These are phyloP conservation scores for Motacilla alba DNA, from an alignment of 2,113 vertebrate genomes.

Conservation along the genomic window DNA sequence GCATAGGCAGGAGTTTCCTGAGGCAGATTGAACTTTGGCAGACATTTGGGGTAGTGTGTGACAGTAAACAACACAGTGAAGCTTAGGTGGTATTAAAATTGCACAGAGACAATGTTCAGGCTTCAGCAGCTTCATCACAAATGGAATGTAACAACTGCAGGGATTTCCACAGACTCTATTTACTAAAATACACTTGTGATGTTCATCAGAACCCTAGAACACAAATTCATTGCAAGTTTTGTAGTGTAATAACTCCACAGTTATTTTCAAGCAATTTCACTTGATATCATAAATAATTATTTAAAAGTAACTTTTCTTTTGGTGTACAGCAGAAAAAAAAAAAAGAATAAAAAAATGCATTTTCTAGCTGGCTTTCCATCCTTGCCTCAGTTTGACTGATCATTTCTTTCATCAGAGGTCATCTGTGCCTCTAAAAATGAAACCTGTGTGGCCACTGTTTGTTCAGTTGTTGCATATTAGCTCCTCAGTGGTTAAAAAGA, in stretches of 20 bases:
- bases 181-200: not conserved
- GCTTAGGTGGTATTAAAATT: not conserved
- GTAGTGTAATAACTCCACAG: not conserved
- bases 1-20: not conserved
- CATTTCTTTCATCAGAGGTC: slow-evolving; percentile 65
- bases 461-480: slow-evolving; percentile 88
- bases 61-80: not conserved
- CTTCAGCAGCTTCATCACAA: not conserved
- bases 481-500: slow-evolving; percentile 66
- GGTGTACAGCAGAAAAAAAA: not conserved
- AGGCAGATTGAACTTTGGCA: not conserved
- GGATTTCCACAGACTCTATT: not conserved
- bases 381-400: slow-evolving; percentile 37
- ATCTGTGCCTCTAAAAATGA: slow-evolving; percentile 58
- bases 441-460: slow-evolving; percentile 77
- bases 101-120: not conserved
- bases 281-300: not conserved
- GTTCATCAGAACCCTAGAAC: not conserved
- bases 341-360: not conserved
- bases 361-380: not conserved
- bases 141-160: rapidly evolving
- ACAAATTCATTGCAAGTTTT: not conserved
- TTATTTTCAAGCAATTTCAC: not conserved
- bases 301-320: not conserved
- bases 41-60: not conserved